Evolutionary conservation across 1,140 invertebrate genomes (phyloP).

Genomic region (Lethocerus indicus): DNA sequence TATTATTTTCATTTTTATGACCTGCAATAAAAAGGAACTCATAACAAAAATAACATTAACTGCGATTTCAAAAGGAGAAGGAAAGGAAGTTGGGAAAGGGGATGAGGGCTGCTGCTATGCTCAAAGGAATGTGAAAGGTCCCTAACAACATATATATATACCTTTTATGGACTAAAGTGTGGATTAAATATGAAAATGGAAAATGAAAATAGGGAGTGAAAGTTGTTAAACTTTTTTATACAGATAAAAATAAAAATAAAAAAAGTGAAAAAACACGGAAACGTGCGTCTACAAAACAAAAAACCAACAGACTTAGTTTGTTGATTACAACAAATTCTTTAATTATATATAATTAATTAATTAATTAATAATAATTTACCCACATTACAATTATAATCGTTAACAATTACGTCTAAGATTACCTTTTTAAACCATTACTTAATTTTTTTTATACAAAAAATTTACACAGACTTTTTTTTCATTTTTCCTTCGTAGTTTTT

Average conservation of each 20-base stretch:
- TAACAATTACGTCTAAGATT: too few species aligned
- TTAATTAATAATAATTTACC: constrained; percentile 3
- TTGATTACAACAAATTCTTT: background rate
- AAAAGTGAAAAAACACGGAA: background rate
- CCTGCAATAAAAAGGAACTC: constrained; percentile 3
- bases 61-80: constrained; percentile 4
- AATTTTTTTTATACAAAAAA: too few species aligned
- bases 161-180: constrained; percentile 5
- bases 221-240: background rate
- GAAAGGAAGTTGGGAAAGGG: background rate
- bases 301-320: too few species aligned
- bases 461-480: too few species aligned
- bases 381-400: too few species aligned
- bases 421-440: too few species aligned
- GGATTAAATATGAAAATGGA: constrained; percentile 2
- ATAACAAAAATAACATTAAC: constrained; percentile 9
- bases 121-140: constrained; percentile 7
- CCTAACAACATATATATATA: too few species aligned
- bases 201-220: too few species aligned
- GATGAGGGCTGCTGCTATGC: too few species aligned
- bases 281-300: background rate
- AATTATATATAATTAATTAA: constrained; percentile 1
- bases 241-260: constrained; percentile 1
- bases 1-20: constrained; percentile 2
- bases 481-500: too few species aligned